A percentile compares a stretch with the other conserved stretches of the same genome.
Conservation (phyloP, 2,797 vertebrate species). For the Peromyscus eremicus region DNA sequence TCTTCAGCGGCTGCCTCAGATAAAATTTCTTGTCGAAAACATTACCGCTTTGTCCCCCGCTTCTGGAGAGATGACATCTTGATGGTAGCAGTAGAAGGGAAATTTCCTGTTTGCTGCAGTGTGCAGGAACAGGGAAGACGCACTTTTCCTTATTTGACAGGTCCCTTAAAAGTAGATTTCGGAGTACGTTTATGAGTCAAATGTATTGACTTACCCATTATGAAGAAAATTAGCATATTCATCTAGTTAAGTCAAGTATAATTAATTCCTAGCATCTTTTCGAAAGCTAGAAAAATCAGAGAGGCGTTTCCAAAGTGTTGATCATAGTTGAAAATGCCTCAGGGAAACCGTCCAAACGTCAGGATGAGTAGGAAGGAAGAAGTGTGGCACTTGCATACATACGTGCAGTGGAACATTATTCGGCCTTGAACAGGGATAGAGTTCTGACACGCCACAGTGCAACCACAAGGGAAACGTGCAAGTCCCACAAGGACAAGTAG, state of each 20-base stretch:
- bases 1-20: slow-evolving; percentile 44
- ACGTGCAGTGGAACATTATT: not conserved
- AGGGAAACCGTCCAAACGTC: slow-evolving; percentile 33
- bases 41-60: slow-evolving; percentile 48
- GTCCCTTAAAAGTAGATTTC: slow-evolving; percentile 57
- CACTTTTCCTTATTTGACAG: slow-evolving; percentile 33
- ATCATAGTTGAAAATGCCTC: slow-evolving; percentile 3
- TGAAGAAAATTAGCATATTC: slow-evolving; percentile 59
- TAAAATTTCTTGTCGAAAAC: slow-evolving; percentile 34
- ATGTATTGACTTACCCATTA: slow-evolving; percentile 56
- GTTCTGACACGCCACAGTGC: not conserved
- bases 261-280: slow-evolving; percentile 56
- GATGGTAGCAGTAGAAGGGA: slow-evolving; percentile 64
- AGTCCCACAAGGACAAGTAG: not conserved
- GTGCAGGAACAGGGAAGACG: slow-evolving; percentile 8
- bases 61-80: slow-evolving; percentile 45
- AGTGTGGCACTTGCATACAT: too few species aligned
- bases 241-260: slow-evolving; percentile 46
- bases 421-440: not conserved
- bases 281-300: slow-evolving; percentile 48
- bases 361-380: not conserved
- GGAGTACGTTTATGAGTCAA: slow-evolving; percentile 29
- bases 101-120: not conserved
- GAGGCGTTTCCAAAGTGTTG: slow-evolving; percentile 8
- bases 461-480: not conserved